Conservation (phyloP, 2,113 vertebrate genomes). For the Coracopsis vasa region DNA sequence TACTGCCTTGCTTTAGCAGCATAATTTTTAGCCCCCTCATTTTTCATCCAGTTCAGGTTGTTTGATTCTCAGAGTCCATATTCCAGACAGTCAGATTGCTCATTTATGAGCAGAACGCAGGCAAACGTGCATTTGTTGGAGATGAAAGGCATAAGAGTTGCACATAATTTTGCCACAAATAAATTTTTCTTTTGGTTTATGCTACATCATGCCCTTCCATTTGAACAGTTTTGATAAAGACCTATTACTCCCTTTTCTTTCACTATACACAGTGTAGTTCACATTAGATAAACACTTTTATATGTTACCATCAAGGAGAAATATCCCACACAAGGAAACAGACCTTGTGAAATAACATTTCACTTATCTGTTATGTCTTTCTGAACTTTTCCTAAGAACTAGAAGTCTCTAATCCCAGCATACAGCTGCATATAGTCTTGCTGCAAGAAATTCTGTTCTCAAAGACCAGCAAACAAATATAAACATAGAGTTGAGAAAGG, state of each 20-base stretch:
- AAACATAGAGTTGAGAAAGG: background rate
- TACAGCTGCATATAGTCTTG: background rate
- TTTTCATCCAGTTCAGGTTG: slow-evolving; percentile 33
- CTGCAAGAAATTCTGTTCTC: background rate
- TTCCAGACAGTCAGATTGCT: background rate
- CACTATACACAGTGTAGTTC: slow-evolving; percentile 48
- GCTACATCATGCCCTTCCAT: background rate
- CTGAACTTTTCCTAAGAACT: slow-evolving; percentile 28
- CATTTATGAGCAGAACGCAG: background rate
- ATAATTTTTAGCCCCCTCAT: slow-evolving; percentile 1
- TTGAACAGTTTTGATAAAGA: slow-evolving; percentile 63
- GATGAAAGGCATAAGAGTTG: slow-evolving; percentile 32
- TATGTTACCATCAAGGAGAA: slow-evolving; percentile 53
- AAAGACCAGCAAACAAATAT: background rate
- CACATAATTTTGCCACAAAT: slow-evolving; percentile 58
- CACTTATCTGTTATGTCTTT: slow-evolving; percentile 49
- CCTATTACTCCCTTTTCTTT: slow-evolving; percentile 58
- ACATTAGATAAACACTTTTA: slow-evolving; percentile 64
- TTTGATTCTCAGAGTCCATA: slow-evolving; percentile 47
- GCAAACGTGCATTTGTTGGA: background rate
- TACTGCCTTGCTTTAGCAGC: background rate
- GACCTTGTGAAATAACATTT: slow-evolving; percentile 62
- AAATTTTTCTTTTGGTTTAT: slow-evolving; percentile 44
- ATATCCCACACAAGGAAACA: slow-evolving; percentile 42
- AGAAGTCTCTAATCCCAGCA: background rate